These are phyloP conservation scores for Teleogryllus occipitalis DNA, from an alignment of 1,140 invertebrate genomes.

Conservation along the genomic window DNA sequence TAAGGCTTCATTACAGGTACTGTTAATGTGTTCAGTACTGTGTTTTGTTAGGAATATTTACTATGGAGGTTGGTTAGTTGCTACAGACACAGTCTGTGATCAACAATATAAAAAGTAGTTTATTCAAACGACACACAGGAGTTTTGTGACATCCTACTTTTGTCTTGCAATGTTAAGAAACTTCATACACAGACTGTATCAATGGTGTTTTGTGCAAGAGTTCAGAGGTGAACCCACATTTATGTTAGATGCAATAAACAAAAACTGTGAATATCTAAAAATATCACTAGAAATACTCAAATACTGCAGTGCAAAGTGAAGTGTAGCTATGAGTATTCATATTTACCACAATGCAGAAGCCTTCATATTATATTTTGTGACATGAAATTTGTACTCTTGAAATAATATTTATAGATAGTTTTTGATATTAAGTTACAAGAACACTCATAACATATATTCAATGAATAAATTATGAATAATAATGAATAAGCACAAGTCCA, in stretches of 20 bases:
- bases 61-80: background rate
- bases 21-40: background rate
- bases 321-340: constrained; percentile 14
- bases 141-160: background rate
- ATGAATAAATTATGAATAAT: background rate
- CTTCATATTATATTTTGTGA: background rate
- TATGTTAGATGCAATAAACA: constrained; percentile 17
- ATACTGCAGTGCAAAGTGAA: constrained; percentile 21
- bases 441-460: no score
- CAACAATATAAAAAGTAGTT: background rate
- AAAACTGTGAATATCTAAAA: constrained; percentile 13
- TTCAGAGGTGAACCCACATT: constrained; percentile 12
- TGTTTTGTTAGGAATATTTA: background rate
- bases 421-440: background rate
- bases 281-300: constrained; percentile 16
- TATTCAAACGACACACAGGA: background rate
- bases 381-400: no score
- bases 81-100: constrained; percentile 1
- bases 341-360: constrained; percentile 6
- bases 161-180: background rate
- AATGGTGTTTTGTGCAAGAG: constrained; percentile 13
- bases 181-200: constrained; percentile 18
- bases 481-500: background rate
- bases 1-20: background rate
- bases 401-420: background rate